phyloP scores from a whole-genome alignment of 35 echinoderm and acorn worm species.

The Diadema setosum region DNA sequence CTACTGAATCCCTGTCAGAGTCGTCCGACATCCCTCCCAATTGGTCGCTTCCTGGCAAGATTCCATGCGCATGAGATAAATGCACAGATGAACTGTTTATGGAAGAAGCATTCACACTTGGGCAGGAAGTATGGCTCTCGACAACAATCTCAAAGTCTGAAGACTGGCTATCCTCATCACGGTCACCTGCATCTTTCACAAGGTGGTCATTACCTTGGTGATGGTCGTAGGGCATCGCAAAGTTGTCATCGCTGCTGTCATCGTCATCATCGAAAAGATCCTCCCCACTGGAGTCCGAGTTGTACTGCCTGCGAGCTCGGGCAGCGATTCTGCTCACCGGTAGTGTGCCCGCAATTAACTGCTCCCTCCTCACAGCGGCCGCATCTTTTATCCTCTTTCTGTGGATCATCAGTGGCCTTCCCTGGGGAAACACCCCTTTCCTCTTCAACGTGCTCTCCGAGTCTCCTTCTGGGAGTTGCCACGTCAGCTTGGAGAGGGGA shows the following conservation, averaged over 20 bases:
- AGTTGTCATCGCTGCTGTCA: not conserved
- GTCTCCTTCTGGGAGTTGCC: slow-evolving; percentile 9
- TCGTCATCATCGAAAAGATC: not conserved
- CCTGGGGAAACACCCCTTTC: slow-evolving; percentile 29
- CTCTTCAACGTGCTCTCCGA: slow-evolving; percentile 17
- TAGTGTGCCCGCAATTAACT: not conserved
- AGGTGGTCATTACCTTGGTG: not conserved
- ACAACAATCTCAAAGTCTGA: slow-evolving; percentile 68
- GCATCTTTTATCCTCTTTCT: not conserved
- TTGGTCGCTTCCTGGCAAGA: too few species aligned
- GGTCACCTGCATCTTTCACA: not conserved
- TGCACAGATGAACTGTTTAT: too few species aligned
- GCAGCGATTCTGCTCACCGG: not conserved
- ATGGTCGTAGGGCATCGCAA: not conserved
- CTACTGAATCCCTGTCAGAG: slow-evolving; percentile 33
- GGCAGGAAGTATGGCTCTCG: too few species aligned
- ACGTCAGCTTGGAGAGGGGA: not conserved
- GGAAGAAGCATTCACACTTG: too few species aligned
- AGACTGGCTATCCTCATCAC: not conserved
- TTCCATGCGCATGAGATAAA: too few species aligned
- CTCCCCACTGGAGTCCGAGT: not conserved
- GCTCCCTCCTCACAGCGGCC: not conserved
- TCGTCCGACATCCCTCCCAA: too few species aligned
- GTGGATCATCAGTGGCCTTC: not conserved
- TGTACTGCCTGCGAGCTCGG: not conserved